phyloP scores from a whole-genome alignment of 1,140 invertebrate species.

The Anadara kagoshimensis region DNA sequence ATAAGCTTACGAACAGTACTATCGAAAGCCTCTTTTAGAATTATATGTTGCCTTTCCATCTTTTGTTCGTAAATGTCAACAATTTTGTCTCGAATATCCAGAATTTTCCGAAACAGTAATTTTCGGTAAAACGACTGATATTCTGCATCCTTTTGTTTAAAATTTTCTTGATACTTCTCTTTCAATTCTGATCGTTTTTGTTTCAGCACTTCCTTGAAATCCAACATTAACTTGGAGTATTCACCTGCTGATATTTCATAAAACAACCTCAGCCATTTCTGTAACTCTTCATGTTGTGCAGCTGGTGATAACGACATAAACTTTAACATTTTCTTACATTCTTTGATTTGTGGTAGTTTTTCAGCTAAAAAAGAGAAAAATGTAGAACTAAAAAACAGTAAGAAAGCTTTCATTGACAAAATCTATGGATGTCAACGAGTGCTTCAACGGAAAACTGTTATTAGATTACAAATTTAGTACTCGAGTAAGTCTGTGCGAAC shows the following conservation, averaged over 20 bases:
- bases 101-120: constrained; percentile 31
- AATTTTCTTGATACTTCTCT: constrained; percentile 1
- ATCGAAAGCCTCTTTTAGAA: constrained; percentile 26
- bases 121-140: constrained; percentile 22
- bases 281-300: constrained; percentile 24
- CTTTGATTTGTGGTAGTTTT: too few relatives aligned
- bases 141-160: constrained; percentile 7
- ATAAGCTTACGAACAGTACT: constrained; percentile 19
- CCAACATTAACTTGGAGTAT: constrained; percentile 30
- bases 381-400: too few relatives aligned
- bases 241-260: constrained; percentile 24
- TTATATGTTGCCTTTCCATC: constrained; percentile 19
- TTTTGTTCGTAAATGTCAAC: constrained; percentile 29
- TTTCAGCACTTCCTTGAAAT: background rate
- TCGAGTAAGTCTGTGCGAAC: too few relatives aligned
- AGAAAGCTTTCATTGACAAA: too few relatives aligned
- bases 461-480: too few relatives aligned
- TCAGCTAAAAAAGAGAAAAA: too few relatives aligned
- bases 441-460: too few relatives aligned
- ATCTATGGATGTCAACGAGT: too few relatives aligned
- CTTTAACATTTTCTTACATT: constrained; percentile 5
- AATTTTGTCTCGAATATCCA: constrained; percentile 22
- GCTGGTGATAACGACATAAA: constrained; percentile 16
- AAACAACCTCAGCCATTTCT: constrained; percentile 20
- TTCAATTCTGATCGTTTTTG: constrained; percentile 19